These are phyloP conservation scores for Oryzias dopingdopingensis DNA, from an alignment of 2,797 vertebrate genomes.

Conservation along the genomic window DNA sequence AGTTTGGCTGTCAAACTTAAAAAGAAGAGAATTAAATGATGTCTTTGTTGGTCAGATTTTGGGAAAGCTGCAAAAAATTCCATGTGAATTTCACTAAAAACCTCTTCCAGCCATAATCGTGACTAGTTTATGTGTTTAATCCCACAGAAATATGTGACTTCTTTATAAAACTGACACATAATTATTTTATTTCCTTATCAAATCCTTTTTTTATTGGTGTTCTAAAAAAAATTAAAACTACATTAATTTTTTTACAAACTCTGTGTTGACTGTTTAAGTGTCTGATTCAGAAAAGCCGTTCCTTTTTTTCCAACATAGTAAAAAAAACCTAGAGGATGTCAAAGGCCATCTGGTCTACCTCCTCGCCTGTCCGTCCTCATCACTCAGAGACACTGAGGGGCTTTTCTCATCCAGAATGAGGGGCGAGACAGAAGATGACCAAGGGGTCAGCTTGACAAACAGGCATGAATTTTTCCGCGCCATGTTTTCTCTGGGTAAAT, in stretches of 20 bases:
- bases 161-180: conserved; percentile 64
- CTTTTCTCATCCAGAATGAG: conserved; percentile 66
- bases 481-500: conserved; percentile 78
- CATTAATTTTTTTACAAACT: too few relatives aligned
- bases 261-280: background rate
- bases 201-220: conserved; percentile 31
- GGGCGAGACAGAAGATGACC: conserved; percentile 52
- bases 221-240: conserved; percentile 4
- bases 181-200: conserved; percentile 16
- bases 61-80: conserved; percentile 65
- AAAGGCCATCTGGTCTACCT: conserved; percentile 48
- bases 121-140: conserved; percentile 61
- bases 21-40: conserved; percentile 78
- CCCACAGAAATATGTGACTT: conserved; percentile 63
- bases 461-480: conserved; percentile 75
- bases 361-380: conserved; percentile 60
- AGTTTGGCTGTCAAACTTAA: conserved; percentile 89
- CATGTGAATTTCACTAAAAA: conserved; percentile 62
- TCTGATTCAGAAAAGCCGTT: conserved; percentile 23
- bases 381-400: conserved; percentile 65
- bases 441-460: conserved; percentile 66
- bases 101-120: conserved; percentile 34
- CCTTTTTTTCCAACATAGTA: conserved; percentile 41
- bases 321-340: conserved; percentile 49
- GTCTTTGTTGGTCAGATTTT: conserved; percentile 1